Base-by-base conservation (phyloP, 53 echinoderm and acorn worm genomes). In the Apostichopus leukothele region DNA sequence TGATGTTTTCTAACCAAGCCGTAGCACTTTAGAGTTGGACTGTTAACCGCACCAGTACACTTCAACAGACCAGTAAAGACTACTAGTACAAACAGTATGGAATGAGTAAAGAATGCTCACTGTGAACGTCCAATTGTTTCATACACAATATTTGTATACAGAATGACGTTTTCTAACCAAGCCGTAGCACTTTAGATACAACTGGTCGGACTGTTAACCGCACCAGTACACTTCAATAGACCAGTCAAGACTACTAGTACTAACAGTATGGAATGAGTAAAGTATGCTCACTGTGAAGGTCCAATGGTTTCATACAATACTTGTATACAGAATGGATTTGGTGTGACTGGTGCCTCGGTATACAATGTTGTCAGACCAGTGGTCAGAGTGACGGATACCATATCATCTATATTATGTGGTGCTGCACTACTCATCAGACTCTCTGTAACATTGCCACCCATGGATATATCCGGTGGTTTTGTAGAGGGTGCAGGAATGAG, bases 131-230 rank as follows among this genome's bases (percentile, higher is more conserved):
- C 63, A 16, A 63, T 63, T 4, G 79, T 79, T 53, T 79, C 50
- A 13, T 79, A n/a, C n/a, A 79, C 51, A 79, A 79, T 1, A 51
- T n/a, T 79, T 53, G 50, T 18, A 51, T 53, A 79, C 79, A 79
- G 3, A 39, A 39, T 3, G 39, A 39, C 3, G 39, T 39, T 3
- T 39, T 39, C 39, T 39, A 39, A 39, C 39, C 39, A 39, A 39
- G 39, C 39, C 3, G 39, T 39, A 39, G 39, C 39, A 39, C 3
- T 3, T 39, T 39, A 39, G 39, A 39, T 39, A 39, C 39, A 39
- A 39, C 39, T 39, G 39, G 3, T 39, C 2, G 39, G 39, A 39
- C 39, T 3, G 39, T 39, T 2, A 39, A 39, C 39, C 39, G 3
- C 39, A 39, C 39, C 39, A 39, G 39, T 39, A 39, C 39, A 39